Base-by-base conservation (phyloP, 2,113 vertebrate genomes). In the Rutilus rutilus region DNA sequence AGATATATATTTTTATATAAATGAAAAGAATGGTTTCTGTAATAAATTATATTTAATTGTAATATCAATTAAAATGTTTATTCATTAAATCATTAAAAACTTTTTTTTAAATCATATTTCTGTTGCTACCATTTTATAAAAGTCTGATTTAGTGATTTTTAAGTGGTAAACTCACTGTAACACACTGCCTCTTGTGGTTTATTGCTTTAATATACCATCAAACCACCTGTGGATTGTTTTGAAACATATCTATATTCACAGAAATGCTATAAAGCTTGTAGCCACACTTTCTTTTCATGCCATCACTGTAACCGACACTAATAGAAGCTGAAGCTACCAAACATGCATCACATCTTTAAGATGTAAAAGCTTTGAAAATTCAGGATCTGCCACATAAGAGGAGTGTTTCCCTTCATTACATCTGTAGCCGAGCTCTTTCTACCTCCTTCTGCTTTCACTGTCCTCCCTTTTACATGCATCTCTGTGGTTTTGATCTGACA, bases 351-450 rank as follows among this genome's bases (percentile, higher is more conserved):
- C 60, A 8, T 80, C 39, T 80, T 64, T 30, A 47, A n/a, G n/a
- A 25, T 47, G 7, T 80, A 6, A 80, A 47, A 11, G 39, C 59
- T 45, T 36, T 25, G 42, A 5, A 59, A 57, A 59, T 6, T 12
- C 50, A 80, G 15, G 15, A 64, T 11, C 6, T 27, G 7, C 59
- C 25, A 11, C 39, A 80, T n/a, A 60, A 78, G 30, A 78, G 30
- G 78, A 27, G 57, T 42, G 11, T 36, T 54, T 39, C n/a, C 33
- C 64, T 59, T 27, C 2, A 78, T 33, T 42, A 19, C 15, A 33
- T 67, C 57, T 42, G 64, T 33, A 25, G 8, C 30, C 11, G 39
- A 21, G 36, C 36, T 42, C 36, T 39, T 88, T 85, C 62, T 75
- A 54, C 25, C 7, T 42, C 36, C 33, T 60, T 10, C n/a, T 60